Base-by-base conservation (phyloP, 2,113 vertebrate species). In the Callaeas wilsoni region DNA sequence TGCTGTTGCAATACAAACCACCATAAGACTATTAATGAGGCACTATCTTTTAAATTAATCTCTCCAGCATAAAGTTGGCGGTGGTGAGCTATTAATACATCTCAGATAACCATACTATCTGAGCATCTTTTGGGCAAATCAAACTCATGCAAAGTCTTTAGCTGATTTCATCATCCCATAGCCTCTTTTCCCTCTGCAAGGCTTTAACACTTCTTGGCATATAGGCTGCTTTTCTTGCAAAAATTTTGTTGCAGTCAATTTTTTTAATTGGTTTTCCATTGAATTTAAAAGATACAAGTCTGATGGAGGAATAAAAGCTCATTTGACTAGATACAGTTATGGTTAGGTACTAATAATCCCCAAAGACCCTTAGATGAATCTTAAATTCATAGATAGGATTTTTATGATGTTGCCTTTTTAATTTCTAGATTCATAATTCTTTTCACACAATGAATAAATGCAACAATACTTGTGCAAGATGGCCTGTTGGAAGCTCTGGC, bases 11-110 rank as follows among this genome's bases (percentile, higher is more conserved):
- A 62, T 75, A 73, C 23, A 91, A 94, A 89, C 59, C 63, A 83
- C 42, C 55, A 37, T 56, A 62, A 79, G 65, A 75, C 49, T 87
- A 56, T 71, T 82, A 94, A 84, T 39, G 62, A 96, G 46, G 33
- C 35, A 47, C 47, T 95, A 85, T 80, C 84, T 79, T 95, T 55
- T 35, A 79, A 93, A 83, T 82, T 85, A 94, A 93, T 79, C 49
- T 87, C 55, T 82, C n/a, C 46, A 83, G 47, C 25, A 83, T 32
- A 65, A 83, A 91, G 67, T 19, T 78, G 83, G 1, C 0, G 0
- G 3, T 12, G 17, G 14, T 71, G 57, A 37, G 8, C 30, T 95
- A 82, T 49, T 89, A 73, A 87, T 78, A 32, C 26, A 32, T 80
- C 64, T 87, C 35, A 93, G 62, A 87, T 56, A 89, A 89, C 9